Percentiles rank a stretch among this genome's conserved stretches.
phyloP scores from a whole-genome alignment of 2,797 vertebrate genomes.

The Melanotaenia maccullochi region DNA sequence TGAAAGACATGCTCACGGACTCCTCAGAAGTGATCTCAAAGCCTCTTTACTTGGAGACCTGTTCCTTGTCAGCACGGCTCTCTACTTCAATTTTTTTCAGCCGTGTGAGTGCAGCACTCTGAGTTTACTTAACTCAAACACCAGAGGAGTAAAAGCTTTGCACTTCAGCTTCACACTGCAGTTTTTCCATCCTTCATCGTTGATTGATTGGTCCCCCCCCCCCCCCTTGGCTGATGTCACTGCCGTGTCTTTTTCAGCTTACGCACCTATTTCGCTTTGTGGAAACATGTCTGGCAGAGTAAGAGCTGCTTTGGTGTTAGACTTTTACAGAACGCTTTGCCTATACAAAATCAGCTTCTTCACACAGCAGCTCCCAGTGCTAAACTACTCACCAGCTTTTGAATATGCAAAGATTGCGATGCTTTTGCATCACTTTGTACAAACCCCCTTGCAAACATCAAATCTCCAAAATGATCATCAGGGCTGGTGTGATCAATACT shows the following conservation, averaged over 20 bases:
- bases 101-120: slow-evolving; percentile 52
- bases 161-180: slow-evolving; percentile 22
- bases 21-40: slow-evolving; percentile 62
- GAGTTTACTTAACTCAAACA: slow-evolving; percentile 58
- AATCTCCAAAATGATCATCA: slow-evolving; percentile 12
- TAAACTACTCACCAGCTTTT: not conserved
- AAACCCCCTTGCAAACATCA: slow-evolving; percentile 1
- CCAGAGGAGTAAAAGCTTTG: slow-evolving; percentile 38
- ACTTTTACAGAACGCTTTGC: not conserved
- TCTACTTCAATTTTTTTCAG: slow-evolving; percentile 45
- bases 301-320: slow-evolving; percentile 23
- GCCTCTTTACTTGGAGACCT: slow-evolving; percentile 61
- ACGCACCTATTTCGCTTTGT: slow-evolving; percentile 2
- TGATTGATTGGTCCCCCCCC: slow-evolving; percentile 31
- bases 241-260: slow-evolving; percentile 21
- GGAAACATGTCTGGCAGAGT: slow-evolving; percentile 22
- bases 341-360: slow-evolving; percentile 3
- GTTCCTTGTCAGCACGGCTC: slow-evolving; percentile 66
- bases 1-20: slow-evolving; percentile 50
- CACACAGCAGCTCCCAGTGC: not conserved
- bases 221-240: not conserved
- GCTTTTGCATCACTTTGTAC: not conserved
- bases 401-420: slow-evolving; percentile 1
- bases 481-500: slow-evolving; percentile 14
- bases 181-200: slow-evolving; percentile 22